Evolutionary conservation across 2,888 invertebrate species (phyloP).

Genomic region (Plagodis dolabraria): DNA sequence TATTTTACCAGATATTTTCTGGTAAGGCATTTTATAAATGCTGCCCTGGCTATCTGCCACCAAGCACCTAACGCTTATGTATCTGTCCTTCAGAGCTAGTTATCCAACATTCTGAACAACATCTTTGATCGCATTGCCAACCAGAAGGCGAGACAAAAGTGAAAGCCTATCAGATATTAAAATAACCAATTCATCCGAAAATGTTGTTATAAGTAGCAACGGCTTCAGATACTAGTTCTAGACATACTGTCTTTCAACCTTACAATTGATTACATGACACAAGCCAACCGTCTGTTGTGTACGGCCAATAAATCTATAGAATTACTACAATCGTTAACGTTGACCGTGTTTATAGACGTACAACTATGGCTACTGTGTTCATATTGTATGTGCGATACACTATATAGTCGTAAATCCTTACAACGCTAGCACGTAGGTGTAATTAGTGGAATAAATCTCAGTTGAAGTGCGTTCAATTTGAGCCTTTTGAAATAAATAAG

Average conservation of each 20-base stretch:
- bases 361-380: background rate
- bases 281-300: constrained; percentile 24
- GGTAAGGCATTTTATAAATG: too few relatives aligned
- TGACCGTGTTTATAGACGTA: constrained; percentile 9
- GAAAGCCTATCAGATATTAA: background rate
- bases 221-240: background rate
- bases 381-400: background rate
- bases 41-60: too few relatives aligned
- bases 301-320: constrained; percentile 30
- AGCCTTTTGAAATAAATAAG: background rate
- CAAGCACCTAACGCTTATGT: too few relatives aligned
- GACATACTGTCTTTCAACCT: constrained; percentile 1
- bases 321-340: constrained; percentile 26
- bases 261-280: constrained; percentile 23
- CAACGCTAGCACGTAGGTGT: constrained; percentile 10
- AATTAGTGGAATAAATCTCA: constrained; percentile 1
- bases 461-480: background rate
- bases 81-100: too few relatives aligned
- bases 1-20: too few relatives aligned
- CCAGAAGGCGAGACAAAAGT: too few relatives aligned
- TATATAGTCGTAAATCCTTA: background rate
- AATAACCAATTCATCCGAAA: too few relatives aligned
- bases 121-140: too few relatives aligned
- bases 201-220: too few relatives aligned
- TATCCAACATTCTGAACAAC: too few relatives aligned